Evolutionary conservation across 2,888 invertebrate species (phyloP), one percentile per base, ranked within the genome.

Genomic region (Liodrosophila aerea): DNA sequence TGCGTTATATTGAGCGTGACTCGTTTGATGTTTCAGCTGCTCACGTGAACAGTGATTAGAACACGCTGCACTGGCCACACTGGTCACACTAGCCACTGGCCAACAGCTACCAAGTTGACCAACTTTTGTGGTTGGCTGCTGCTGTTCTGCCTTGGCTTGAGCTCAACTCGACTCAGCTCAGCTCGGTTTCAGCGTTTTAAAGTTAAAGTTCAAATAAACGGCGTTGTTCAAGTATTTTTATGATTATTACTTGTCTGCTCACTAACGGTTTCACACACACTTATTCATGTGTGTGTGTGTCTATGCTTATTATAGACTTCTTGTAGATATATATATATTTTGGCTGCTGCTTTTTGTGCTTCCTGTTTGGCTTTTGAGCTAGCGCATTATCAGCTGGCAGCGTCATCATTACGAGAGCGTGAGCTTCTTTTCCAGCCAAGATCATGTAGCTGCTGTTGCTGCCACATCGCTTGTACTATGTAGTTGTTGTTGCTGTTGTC

Each of bases 181-280:
- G 9, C 34, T 9, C 34, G 36, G 13, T 46, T 46, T 12, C 44
- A 39, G 57, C 46, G 57, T 68, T n/a, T 46, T 64, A 78, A 85
- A 82, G 77, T 78, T 85, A 78, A 85, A 78, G 77, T 78, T 78
- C 77, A 77, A 75, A 74, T 74, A 58, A 66, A 65, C 59, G 58
- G 64, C 59, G 76, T 80, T 74, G 82, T 82, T 82, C 72, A 77
- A 67, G 61, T 85, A 85, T 82, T 77, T 80, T 77, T 77, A 82
- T 85, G 76, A 82, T 85, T 77, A 71, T 59, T 64, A 71, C 72
- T 77, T 84, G 72, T 67, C 59, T 64, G 41, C 62, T 73, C 46
- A 37, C 60, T 85, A 78, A 78, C 78, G 76, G 78, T 83, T 72
- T 13, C 16, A 49, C 36, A 51, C 47, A 53, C 51, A 51, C 40